Evolutionary conservation across 2,888 invertebrate genomes (phyloP), one percentile per base, ranked within the genome.

Genomic region (Bembecia ichneumoniformis): DNA sequence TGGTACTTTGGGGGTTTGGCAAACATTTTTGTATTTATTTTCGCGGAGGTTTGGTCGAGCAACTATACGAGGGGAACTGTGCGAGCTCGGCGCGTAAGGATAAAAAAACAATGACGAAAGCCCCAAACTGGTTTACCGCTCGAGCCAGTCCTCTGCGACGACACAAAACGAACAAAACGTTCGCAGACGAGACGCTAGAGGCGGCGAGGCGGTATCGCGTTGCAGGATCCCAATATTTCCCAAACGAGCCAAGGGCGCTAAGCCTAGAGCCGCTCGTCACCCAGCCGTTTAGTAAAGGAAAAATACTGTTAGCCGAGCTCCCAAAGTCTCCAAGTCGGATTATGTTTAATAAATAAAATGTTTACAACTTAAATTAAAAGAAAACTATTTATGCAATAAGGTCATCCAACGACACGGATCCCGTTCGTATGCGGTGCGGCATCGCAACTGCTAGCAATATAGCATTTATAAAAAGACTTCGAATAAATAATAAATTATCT

Each of bases 401-500:
- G 7, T 28, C 28, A 9, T 74, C 28, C 79, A 75, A 72, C 73
- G 80, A 80, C 82, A 81, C 78, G 69, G 71, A 76, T 74, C 82
- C 71, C 82, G 80, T 77, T 77, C 76, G 82, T 71, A 68, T 79
- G 86, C 84, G 82, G 82, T 82, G 86, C 80, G 81, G 77, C 76
- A 70, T 81, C 79, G 77, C 77, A 76, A 74, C 81, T 77, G 76
- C 76, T 75, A 71, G 77, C 69, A 76, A 80, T 74, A 75, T 72
- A 75, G 78, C 74, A 76, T 80, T 80, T 75, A 77, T 77, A 84
- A 81, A 83, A 84, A 87, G 86, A 86, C 86, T 87, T 86, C 77
- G 83, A 87, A 87, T 87, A 87, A 87, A 87, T 87, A 87, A 87
- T 87, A 87, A 87, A 86, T 87, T 87, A 87, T 78, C 84, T 86